phyloP scores from a whole-genome alignment of 2,888 invertebrate species.

The Mesoligia furuncula region DNA sequence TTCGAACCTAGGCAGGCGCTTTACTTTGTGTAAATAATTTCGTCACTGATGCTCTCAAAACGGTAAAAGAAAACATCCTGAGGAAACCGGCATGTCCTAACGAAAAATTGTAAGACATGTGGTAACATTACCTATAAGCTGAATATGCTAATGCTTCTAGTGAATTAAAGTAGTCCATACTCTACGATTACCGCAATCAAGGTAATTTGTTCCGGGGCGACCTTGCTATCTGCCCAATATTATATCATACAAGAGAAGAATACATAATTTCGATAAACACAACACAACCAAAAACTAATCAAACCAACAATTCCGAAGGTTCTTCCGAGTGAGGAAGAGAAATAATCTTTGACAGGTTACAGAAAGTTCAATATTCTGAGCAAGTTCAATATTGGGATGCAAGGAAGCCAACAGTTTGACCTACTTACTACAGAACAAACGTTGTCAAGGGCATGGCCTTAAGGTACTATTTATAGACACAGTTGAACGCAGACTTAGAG shows the following conservation, averaged over 20 bases:
- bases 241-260: neutral
- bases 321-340: neutral
- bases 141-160: too few species aligned
- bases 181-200: neutral
- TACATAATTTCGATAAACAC: neutral
- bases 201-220: neutral
- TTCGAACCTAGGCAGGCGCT: too few species aligned
- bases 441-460: slow-evolving; percentile 57
- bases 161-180: neutral
- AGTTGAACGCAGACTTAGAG: neutral
- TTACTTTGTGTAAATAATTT: too few species aligned
- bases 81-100: too few species aligned
- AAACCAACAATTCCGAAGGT: neutral
- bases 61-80: too few species aligned
- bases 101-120: too few species aligned
- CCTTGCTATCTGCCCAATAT: neutral
- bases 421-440: slow-evolving; percentile 58
- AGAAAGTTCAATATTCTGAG: slow-evolving; percentile 32
- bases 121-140: too few species aligned
- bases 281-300: slow-evolving; percentile 15
- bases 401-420: slow-evolving; percentile 54
- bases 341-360: slow-evolving; percentile 15
- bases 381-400: slow-evolving; percentile 36
- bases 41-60: too few species aligned
- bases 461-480: slow-evolving; percentile 44